Conservation (phyloP, 2,888 invertebrate species). For the Galeopsomyia nigrocyanea region DNA sequence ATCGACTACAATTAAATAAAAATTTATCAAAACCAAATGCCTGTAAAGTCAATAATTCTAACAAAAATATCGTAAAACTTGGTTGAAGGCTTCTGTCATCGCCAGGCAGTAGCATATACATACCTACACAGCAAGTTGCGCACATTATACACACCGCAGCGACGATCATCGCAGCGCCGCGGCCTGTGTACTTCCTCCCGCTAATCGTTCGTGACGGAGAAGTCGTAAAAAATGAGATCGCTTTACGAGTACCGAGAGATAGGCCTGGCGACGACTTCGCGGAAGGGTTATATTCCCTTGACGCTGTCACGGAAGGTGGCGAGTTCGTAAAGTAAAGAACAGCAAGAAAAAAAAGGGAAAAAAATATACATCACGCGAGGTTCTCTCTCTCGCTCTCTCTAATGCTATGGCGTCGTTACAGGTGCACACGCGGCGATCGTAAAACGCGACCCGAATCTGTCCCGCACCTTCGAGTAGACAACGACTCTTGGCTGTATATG, state of each 20-base stretch:
- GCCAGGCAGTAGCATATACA: too few relatives aligned
- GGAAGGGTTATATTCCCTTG: constrained; percentile 59
- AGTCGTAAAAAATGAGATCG: constrained; percentile 64
- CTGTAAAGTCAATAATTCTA: too few relatives aligned
- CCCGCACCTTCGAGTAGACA: constrained; percentile 50
- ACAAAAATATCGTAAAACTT: too few relatives aligned
- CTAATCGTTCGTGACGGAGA: constrained; percentile 60
- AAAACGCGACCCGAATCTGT: constrained; percentile 65
- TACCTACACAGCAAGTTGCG: too few relatives aligned
- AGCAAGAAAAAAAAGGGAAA: constrained; percentile 49
- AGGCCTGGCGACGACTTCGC: constrained; percentile 56
- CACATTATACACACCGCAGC: not conserved
- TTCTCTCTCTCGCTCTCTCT: constrained; percentile 9
- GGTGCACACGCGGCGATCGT: constrained; percentile 56
- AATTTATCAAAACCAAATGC: too few relatives aligned
- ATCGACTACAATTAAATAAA: too few relatives aligned
- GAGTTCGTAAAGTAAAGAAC: constrained; percentile 55
- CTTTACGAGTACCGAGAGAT: constrained; percentile 66
- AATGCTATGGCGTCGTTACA: constrained; percentile 47
- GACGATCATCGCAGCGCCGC: constrained; percentile 28
- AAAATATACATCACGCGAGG: constrained; percentile 63
- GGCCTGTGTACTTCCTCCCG: constrained; percentile 54
- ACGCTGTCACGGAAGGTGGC: constrained; percentile 65
- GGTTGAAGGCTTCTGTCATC: too few relatives aligned
- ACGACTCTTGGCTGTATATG: not conserved